Base-by-base conservation (phyloP, 2,888 invertebrate species). In the Philereme transversata region DNA sequence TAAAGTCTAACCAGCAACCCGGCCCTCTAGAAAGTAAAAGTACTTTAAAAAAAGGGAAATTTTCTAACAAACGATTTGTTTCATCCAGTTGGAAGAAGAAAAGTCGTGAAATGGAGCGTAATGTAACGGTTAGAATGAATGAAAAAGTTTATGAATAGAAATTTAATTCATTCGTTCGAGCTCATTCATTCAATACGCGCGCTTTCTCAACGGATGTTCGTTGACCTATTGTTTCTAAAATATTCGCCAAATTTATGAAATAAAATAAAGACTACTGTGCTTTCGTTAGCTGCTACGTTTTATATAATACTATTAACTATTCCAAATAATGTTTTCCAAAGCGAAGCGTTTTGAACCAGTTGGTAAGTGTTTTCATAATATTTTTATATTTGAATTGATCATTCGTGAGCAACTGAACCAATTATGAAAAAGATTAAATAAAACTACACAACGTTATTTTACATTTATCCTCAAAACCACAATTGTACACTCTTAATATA, bases 331-430 rank as follows among this genome's bases (percentile, higher is more conserved):
- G 91, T 92, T 92, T 73, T 89, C 91, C 7, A 92, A 92, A 78
- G 90, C 91, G 10, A 91, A 91, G 70, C 82, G 91, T 61, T 92
- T 92, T 76, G 90, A 90, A 74, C 74, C 78, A 57, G 64, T 78
- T 43, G 86, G 90, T 90, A 80, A 88, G 88, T 82, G 35, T 57
- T 41, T 54, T 40, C 4, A 5, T 8, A 40, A 5, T 4, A 5
- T 3, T 6, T 6, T 36, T 36, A 36, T 40, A 5, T 40, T 7
- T 22, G 22, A 22, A 22, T 3, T 22, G 22, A 22, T 22, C 3
- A 22, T 22, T 22, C 22, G 22, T 22, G 22, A 22, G 22, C 3
- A 22, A 22, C 22, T 22, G 22, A 22, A 22, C 22, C 22, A 22
- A 22, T 22, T 22, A 1, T 22, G 22, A 2, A 22, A 22, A 22